Base-by-base conservation (phyloP, 2,797 vertebrate genomes). In the Mionectes olivaceus region DNA sequence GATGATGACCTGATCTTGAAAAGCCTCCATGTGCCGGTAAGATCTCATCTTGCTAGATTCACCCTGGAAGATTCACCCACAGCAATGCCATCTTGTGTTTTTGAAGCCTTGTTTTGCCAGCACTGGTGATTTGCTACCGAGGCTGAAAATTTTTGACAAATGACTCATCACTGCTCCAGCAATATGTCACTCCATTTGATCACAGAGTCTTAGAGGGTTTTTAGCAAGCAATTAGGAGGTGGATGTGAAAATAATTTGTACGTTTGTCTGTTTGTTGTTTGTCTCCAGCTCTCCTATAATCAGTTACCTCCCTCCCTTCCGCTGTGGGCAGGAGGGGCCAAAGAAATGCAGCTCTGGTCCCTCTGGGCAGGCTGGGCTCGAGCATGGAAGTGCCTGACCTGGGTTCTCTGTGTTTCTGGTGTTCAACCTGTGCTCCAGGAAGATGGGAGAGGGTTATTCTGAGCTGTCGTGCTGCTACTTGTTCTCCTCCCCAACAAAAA, bases 241-340 rank as follows among this genome's bases (percentile, higher is more conserved):
- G 96, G 90, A 97, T 97, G 94, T 82, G 91, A 97, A 96, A 96
- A 97, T 97, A 97, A 97, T 97, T 97, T 96, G 95, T 94, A 97
- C 4, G 85, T 96, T 96, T 97, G 95, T 87, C 83, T 94, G 94
- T 91, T 95, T 95, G 93, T 82, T 96, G 87, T 75, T 85, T 83
- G 56, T 92, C 93, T 97, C 65, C 63, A 37, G 90, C 94, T 85
- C 87, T 90, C 74, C 83, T 68, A 16, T 78, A 73, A 96, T 93
- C 95, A 78, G 83, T 19, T 43, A 35, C 55, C 69, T 91, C 93
- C 82, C 81, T 96, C 91, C 87, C 81, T 93, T 86, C 91, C 8
- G 53, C 87, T 94, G 95, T 28, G 79, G 82, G 88, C 88, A 96
- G 95, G 83, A 96, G 82, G 91, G 94, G 91, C 77, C 47, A 43